phyloP scores from a whole-genome alignment of 2,797 vertebrate species.

The Spea hammondii region DNA sequence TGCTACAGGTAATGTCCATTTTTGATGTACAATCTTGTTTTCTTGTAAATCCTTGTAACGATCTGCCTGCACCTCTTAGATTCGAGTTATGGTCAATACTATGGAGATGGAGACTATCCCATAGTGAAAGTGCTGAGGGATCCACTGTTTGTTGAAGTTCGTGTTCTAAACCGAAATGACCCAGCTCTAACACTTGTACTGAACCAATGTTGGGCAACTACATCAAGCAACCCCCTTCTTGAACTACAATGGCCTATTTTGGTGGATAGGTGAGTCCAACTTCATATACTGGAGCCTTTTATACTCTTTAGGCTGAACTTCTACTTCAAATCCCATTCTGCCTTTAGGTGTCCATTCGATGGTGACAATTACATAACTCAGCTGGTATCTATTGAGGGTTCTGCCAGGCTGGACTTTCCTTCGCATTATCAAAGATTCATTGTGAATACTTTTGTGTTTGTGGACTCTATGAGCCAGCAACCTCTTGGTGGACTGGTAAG shows the following conservation, averaged over 20 bases:
- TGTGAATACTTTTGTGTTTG: neutral
- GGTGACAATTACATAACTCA: conserved; percentile 63
- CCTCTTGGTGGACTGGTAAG: neutral
- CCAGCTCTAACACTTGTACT: conserved; percentile 56
- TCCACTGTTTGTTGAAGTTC: conserved; percentile 61
- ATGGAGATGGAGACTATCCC: conserved; percentile 55
- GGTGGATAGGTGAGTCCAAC: conserved; percentile 57
- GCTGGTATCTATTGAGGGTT: neutral
- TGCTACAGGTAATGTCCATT: conserved; percentile 1
- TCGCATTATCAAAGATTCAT: neutral
- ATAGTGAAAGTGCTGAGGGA: conserved; percentile 61
- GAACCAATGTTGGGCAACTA: conserved; percentile 62
- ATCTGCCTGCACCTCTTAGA: conserved; percentile 47
- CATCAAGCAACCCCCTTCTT: conserved; percentile 35
- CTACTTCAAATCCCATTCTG: neutral
- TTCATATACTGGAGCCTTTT: too few relatives aligned
- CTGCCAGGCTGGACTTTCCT: neutral
- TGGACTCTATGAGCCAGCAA: neutral
- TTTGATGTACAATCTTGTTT: too few relatives aligned
- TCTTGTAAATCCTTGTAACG: too few relatives aligned
- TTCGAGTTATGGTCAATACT: conserved; percentile 57
- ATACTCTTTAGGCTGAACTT: too few relatives aligned
- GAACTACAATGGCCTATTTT: conserved; percentile 61
- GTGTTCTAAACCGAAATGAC: conserved; percentile 56
- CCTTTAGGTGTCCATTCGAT: conserved; percentile 57